Conservation (phyloP, 2,797 vertebrate genomes). For the Tenualosa ilisha region DNA sequence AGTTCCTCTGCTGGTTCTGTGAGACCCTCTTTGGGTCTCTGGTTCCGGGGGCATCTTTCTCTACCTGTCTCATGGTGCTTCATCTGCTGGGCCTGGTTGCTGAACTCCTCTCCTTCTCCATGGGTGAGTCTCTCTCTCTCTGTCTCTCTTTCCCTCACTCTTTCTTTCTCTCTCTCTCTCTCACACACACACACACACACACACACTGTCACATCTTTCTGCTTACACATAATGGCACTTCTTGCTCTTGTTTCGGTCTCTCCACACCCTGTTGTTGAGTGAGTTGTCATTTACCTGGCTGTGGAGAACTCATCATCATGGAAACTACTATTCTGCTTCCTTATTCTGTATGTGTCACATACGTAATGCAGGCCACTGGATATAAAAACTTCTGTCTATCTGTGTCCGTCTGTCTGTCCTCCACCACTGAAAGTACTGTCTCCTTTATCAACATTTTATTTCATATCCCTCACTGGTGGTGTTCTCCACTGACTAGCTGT, state of each 20-base stretch:
- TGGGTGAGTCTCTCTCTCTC: constrained; percentile 55
- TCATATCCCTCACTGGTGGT: not conserved
- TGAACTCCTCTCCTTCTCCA: constrained; percentile 79
- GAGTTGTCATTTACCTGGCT: too few species aligned
- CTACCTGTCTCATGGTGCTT: constrained; percentile 85
- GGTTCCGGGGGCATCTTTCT: constrained; percentile 89
- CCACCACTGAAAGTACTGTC: too few species aligned
- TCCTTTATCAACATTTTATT: too few species aligned
- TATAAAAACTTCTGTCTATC: too few species aligned
- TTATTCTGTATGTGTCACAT: too few species aligned
- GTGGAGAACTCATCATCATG: not conserved
- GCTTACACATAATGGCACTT: not conserved
- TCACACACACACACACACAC: not conserved
- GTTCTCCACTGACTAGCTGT: not conserved
- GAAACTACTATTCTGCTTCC: too few species aligned
- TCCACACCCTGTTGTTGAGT: too few species aligned
- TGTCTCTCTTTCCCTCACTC: not conserved
- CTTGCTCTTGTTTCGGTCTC: too few species aligned
- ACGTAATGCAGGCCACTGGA: too few species aligned
- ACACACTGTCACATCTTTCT: not conserved
- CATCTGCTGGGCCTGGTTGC: constrained; percentile 84
- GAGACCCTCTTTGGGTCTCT: constrained; percentile 82
- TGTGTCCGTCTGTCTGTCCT: too few species aligned
- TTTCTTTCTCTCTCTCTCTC: not conserved
- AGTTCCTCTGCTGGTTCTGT: constrained; percentile 85